Evolutionary conservation across 2,113 vertebrate genomes (phyloP), one percentile per base, ranked within the genome.

Genomic region (Myiopsitta monachus): DNA sequence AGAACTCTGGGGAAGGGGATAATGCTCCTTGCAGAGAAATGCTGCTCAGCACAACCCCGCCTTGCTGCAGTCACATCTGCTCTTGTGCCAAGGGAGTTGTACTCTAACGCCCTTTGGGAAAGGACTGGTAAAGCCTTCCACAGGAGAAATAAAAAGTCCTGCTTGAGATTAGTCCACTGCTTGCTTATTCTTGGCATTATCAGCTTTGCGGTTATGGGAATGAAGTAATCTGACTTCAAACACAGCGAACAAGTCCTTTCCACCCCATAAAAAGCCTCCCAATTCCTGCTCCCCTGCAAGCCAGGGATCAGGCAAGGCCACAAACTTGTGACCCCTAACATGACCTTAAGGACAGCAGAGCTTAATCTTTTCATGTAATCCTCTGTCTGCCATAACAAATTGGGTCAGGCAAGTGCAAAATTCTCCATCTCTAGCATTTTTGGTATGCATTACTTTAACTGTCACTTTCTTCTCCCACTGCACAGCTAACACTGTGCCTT

Each of bases 321-420:
- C 92, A 95, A 46, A 96, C 90, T 91, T 92, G 84, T 81, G 91
- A 94, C 94, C 95, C 85, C 74, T 79, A 83, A 75, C 5, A 38
- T 92, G 92, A 96, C 89, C 87, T 91, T 80, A 76, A 95, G 95
- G 89, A 91, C 94, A 96, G 92, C 78, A 88, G 94, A 92, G 87
- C 84, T 95, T 96, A 95, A 96, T 96, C 94, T 93, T 94, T 94
- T 90, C 94, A 94, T 91, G 93, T 95, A 96, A 96, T 95, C 92
- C 82, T 95, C 95, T 83, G 70, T 89, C 94, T 97, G 94, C 92
- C 87, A 78, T 94, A 89, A 95, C 74, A 96, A 95, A 95, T 87
- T 95, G 91, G 93, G 92, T 95, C 91, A 96, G 74, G 78, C 84
- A 78, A 96, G 92, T 95, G 93, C 83, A 96, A 97, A 97, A 95